Base-by-base conservation (phyloP, 1,140 invertebrate genomes). In the Anagrus nilaparvatae region DNA sequence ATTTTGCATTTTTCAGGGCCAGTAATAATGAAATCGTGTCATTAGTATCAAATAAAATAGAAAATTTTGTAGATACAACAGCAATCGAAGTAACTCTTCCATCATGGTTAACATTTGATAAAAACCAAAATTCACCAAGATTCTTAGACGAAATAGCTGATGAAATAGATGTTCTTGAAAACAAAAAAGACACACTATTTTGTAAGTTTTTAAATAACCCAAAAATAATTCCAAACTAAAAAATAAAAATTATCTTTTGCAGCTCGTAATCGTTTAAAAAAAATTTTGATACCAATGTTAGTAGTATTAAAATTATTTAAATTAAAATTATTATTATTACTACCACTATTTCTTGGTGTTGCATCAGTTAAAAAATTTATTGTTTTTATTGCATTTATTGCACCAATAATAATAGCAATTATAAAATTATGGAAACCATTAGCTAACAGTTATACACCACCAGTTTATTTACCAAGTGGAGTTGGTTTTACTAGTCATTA, bases 331-430 rank as follows among this genome's bases (percentile, higher is more conserved):
- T 64, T 88, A 2, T 67, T 87, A 3, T 85, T 88, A 64, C 57
- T 88, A 54, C 84, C 84, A 2, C 69, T 87, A 45, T 85, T 88
- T 34, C 67, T 88, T 20, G 84, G 84, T 9, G 62, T 88, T 42
- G 84, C 79, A 7, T 85, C 84, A 16, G 83, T 88, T 55, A 87
- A 88, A 63, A 87, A 87, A 52, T 74, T 88, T 54, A 69, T 87
- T 3, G 81, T 80, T 23, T 79, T 88, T 54, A 63, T 84, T 52
- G 82, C 82, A 16, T 74, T 87, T 27, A 71, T 84, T 17, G 65
- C 87, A 45, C 84, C 84, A 19, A 78, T 76, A 58, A 53, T 85
- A 1, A 86, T 87, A 43, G 84, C 79, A 7, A 86, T 85, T 65
- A 85, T 86, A 59, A 84, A 84, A 54, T 67, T 87, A 19, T 87